phyloP scores from a whole-genome alignment of 53 echinoderm and acorn worm species.

The Antedon mediterranea region DNA sequence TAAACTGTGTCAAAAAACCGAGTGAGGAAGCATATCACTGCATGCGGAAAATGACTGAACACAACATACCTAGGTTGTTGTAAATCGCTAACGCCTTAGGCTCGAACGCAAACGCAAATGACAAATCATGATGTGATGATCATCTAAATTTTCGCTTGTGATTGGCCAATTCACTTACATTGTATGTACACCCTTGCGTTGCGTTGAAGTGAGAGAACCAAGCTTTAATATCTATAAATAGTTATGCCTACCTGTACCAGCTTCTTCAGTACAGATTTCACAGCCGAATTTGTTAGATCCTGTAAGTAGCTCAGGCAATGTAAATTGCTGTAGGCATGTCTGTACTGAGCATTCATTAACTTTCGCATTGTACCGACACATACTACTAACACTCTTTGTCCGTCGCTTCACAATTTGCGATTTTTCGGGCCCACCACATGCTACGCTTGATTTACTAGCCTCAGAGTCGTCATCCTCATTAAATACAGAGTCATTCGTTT shows the following conservation, averaged over 20 bases:
- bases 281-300: slow-evolving; percentile 85
- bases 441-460: slow-evolving; percentile 26
- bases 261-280: slow-evolving; percentile 62
- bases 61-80: no score
- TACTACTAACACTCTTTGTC: background rate
- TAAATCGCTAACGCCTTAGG: no score
- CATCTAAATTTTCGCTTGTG: no score
- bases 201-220: no score
- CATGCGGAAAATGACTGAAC: no score
- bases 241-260: slow-evolving; percentile 27
- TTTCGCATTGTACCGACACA: slow-evolving; percentile 51
- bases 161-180: no score
- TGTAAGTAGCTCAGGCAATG: slow-evolving; percentile 79
- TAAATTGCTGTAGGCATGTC: slow-evolving; percentile 94
- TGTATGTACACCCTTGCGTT: no score
- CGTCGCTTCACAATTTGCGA: background rate
- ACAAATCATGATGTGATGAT: no score
- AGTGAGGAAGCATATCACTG: no score
- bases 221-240: no score
- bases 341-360: slow-evolving; percentile 82
- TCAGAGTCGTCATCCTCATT: slow-evolving; percentile 11
- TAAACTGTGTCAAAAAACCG: no score
- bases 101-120: no score
- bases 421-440: slow-evolving; percentile 19
- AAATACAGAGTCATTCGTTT: background rate